Percentiles rank a stretch among this genome's conserved stretches.
Evolutionary conservation across 2,888 invertebrate species (phyloP).

Genomic region (Drosophila histrio): DNA sequence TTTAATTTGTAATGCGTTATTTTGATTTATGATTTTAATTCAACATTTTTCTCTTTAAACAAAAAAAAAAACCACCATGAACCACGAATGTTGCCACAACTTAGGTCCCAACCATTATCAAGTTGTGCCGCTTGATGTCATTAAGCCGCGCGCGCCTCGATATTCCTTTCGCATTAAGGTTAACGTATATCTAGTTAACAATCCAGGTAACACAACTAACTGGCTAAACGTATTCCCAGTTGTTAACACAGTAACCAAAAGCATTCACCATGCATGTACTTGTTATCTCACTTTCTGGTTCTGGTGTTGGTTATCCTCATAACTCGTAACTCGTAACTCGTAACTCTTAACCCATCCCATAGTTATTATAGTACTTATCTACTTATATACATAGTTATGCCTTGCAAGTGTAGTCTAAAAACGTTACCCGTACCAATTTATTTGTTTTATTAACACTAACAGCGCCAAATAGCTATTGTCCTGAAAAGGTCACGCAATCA

Average conservation of each 20-base stretch:
- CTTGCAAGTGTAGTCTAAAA: slow-evolving; percentile 26
- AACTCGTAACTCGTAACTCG: slow-evolving; percentile 13
- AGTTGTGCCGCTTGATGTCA: slow-evolving; percentile 86
- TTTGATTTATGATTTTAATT: slow-evolving; percentile 40
- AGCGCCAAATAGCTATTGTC: slow-evolving; percentile 85
- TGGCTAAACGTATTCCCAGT: slow-evolving; percentile 31
- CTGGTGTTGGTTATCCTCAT: slow-evolving; percentile 38
- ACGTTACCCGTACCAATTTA: slow-evolving; percentile 48
- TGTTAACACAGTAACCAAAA: slow-evolving; percentile 28
- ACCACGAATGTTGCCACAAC: slow-evolving; percentile 24
- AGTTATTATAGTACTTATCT: slow-evolving; percentile 37
- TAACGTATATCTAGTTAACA: slow-evolving; percentile 80
- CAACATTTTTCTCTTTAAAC: slow-evolving; percentile 55
- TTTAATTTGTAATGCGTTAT: slow-evolving; percentile 26
- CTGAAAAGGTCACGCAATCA: slow-evolving; percentile 86
- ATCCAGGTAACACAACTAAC: slow-evolving; percentile 83
- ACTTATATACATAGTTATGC: not conserved
- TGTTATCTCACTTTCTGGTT: slow-evolving; percentile 13
- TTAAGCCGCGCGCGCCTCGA: slow-evolving; percentile 83
- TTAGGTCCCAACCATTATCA: slow-evolving; percentile 84
- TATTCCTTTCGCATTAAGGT: slow-evolving; percentile 84
- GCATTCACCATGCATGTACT: slow-evolving; percentile 29
- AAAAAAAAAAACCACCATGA: slow-evolving; percentile 14
- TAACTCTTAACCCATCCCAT: slow-evolving; percentile 20
- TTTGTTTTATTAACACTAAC: slow-evolving; percentile 80